Conservation (phyloP, 1,140 invertebrate species). For the Maniola jurtina region DNA sequence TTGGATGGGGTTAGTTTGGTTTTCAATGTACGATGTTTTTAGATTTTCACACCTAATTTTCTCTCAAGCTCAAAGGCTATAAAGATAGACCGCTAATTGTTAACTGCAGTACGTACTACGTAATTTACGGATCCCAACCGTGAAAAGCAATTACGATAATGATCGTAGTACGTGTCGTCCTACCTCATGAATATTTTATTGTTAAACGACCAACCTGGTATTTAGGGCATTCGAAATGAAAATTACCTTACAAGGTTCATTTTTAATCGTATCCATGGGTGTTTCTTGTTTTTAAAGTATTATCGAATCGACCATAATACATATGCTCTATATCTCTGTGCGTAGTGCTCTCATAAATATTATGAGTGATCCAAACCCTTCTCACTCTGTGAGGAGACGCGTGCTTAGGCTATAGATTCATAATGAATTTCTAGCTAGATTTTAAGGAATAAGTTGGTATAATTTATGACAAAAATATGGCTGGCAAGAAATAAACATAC, state of each 20-base stretch:
- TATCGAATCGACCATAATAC: too few relatives aligned
- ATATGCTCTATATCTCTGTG: too few relatives aligned
- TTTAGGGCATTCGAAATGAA: constrained; percentile 21
- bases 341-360: too few relatives aligned
- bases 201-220: constrained; percentile 22
- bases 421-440: too few relatives aligned
- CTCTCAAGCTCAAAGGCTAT: neutral
- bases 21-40: neutral
- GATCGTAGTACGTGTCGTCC: constrained; percentile 33
- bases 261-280: neutral
- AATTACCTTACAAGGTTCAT: constrained; percentile 11
- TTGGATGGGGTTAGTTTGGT: too few relatives aligned
- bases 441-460: too few relatives aligned
- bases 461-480: too few relatives aligned
- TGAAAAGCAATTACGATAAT: constrained; percentile 41
- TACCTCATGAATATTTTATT: constrained; percentile 43
- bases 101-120: constrained; percentile 29
- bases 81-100: constrained; percentile 27
- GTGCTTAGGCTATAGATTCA: too few relatives aligned
- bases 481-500: too few relatives aligned
- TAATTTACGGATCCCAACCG: constrained; percentile 29
- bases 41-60: neutral
- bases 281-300: too few relatives aligned
- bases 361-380: too few relatives aligned
- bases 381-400: too few relatives aligned